phyloP scores from a whole-genome alignment of 2,797 vertebrate genomes.

The Streptopelia turtur region DNA sequence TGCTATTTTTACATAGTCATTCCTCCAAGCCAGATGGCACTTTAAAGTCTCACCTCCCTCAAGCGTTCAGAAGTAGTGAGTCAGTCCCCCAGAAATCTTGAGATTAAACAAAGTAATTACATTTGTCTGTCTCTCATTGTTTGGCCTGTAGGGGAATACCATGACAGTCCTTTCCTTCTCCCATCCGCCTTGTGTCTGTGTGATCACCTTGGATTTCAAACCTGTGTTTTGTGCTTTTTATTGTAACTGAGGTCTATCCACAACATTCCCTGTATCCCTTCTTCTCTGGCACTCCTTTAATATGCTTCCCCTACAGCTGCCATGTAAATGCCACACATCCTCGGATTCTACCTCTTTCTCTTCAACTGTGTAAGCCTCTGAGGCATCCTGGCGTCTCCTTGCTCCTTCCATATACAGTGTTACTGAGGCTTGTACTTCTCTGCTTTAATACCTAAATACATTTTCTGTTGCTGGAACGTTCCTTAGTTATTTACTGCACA shows the following conservation, averaged over 20 bases:
- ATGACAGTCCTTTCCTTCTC: neutral
- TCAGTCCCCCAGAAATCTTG: conserved; percentile 5
- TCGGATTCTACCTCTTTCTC: neutral
- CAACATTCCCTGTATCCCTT: neutral
- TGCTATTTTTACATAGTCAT: conserved; percentile 25
- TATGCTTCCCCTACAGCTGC: neutral
- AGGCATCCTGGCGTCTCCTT: neutral
- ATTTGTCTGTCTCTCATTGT: conserved; percentile 24
- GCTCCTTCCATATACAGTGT: neutral
- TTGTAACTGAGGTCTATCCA: neutral
- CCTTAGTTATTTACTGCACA: neutral
- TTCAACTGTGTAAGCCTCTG: neutral
- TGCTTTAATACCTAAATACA: neutral
- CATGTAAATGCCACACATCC: neutral
- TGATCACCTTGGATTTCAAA: conserved; percentile 24
- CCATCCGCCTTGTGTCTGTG: neutral
- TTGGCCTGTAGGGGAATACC: conserved; percentile 40
- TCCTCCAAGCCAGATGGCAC: conserved; percentile 31
- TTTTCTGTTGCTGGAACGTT: neutral
- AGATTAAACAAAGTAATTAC: conserved; percentile 46
- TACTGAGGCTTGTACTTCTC: neutral
- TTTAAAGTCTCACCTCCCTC: conserved; percentile 30
- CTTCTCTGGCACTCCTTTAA: neutral
- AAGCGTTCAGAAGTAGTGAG: conserved; percentile 8
- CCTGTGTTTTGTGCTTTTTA: neutral